Evolutionary conservation across 2,797 vertebrate species (phyloP), one percentile per base, ranked within the genome.

Genomic region (Taenioides sp.): DNA sequence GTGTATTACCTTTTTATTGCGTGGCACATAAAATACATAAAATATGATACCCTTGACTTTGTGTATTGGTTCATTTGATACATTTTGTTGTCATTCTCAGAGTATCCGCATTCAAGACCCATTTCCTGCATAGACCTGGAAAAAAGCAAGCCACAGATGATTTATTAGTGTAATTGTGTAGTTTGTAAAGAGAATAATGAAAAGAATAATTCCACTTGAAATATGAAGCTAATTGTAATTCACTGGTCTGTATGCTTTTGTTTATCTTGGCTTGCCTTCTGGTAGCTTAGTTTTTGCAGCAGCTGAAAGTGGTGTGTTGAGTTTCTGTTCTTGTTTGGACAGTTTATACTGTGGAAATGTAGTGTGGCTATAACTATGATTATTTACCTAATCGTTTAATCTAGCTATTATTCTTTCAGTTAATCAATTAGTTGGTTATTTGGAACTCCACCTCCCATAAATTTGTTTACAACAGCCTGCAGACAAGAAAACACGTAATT

Each of bases 81-180:
- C 11, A 20, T 57, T 55, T 55, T 14, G 14, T 28, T 22, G 54
- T 59, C 28, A 7, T 27, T 25, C 27, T 66, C 20, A 64, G n/a
- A 70, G 40, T 20, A 58, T 70, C 16, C 11, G 20, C 62, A 69
- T 71, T 71, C 59, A 65, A 34, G 54, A 60, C 7, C 47, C 10
- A 43, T 80, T 77, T 55, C 67, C 55, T 17, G 49, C 63, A 43
- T 74, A 31, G 58, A 69, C 83, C 69, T 70, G 25, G 67, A 18
- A 25, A 50, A 65, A 70, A n/a, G 22, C 34, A 65, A 9, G 7
- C n/a, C 20, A 74, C 22, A 74, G 63, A 66, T 70, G 70, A 83
- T 76, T 58, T n/a, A 77, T 83, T 72, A 65, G 67, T 49, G 70
- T 72, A 18, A 66, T 75, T 69, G 49, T 74, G 40, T 49, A 81